These are phyloP conservation scores for Laspeyria flexula DNA, from an alignment of 2,888 invertebrate species.

Conservation along the genomic window DNA sequence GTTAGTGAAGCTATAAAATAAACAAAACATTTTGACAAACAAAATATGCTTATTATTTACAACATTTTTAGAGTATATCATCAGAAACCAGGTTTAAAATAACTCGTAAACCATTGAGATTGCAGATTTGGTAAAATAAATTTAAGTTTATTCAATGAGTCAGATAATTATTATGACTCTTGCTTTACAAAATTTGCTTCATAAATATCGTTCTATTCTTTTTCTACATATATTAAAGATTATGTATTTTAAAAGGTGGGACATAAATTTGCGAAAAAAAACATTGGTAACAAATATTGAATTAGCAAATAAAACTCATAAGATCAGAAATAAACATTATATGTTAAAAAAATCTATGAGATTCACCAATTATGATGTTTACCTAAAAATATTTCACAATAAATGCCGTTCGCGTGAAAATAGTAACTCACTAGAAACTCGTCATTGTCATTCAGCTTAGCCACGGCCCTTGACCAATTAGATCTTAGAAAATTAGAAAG, in stretches of 20 bases:
- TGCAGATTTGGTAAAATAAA: no score
- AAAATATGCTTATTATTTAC: slow-evolving; percentile 23
- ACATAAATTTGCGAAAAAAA: slow-evolving; percentile 18
- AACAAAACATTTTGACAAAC: slow-evolving; percentile 14
- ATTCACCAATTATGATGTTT: slow-evolving; percentile 19
- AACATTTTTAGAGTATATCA: no score
- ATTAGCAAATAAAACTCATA: slow-evolving; percentile 6
- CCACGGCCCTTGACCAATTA: no score
- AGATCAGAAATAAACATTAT: slow-evolving; percentile 17
- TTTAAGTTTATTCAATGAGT: no score
- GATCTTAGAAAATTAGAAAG: no score
- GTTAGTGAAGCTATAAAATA: slow-evolving; percentile 8
- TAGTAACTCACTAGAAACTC: no score
- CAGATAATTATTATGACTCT: no score
- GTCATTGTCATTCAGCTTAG: no score
- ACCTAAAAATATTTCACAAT: slow-evolving; percentile 13
- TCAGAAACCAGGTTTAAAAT: no score
- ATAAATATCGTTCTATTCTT: not conserved
- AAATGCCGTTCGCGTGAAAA: no score
- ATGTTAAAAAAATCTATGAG: slow-evolving; percentile 12
- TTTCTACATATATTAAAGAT: not conserved
- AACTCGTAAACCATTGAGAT: no score
- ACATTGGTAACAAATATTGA: slow-evolving; percentile 26
- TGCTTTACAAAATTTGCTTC: no score
- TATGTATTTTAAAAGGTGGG: slow-evolving; percentile 30